Evolutionary conservation across 1,140 invertebrate species (phyloP).

Genomic region (Scaptomyza pallida): DNA sequence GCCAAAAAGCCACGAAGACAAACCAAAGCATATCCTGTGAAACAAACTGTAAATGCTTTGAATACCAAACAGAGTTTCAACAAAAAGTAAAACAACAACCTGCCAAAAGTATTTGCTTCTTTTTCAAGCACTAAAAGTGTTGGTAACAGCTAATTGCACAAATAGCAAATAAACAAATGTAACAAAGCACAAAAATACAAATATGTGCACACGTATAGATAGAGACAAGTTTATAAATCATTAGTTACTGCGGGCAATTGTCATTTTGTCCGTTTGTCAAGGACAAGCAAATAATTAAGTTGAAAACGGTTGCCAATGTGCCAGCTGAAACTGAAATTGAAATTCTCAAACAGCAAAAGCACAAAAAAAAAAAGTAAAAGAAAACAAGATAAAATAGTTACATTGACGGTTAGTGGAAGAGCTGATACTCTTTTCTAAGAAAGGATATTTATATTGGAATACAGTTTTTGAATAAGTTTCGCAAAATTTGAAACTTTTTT

Average conservation of each 20-base stretch:
- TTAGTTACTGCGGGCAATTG: slow-evolving; percentile 64
- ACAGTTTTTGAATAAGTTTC: not conserved
- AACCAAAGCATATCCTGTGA: slow-evolving; percentile 10
- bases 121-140: not conserved
- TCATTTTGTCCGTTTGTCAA: slow-evolving; percentile 33
- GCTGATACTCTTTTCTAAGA: not conserved
- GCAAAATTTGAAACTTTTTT: too few species aligned
- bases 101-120: slow-evolving; percentile 1
- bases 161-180: slow-evolving; percentile 13
- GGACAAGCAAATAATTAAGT: slow-evolving; percentile 74
- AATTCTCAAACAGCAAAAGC: slow-evolving; percentile 40
- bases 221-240: slow-evolving; percentile 38
- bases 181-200: not conserved
- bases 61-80: not conserved
- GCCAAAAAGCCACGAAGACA: not conserved
- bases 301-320: slow-evolving; percentile 59
- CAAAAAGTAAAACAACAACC: not conserved
- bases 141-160: slow-evolving; percentile 2
- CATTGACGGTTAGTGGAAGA: not conserved
- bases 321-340: slow-evolving; percentile 47
- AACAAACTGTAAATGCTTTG: slow-evolving; percentile 5
- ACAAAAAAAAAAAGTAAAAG: slow-evolving; percentile 12
- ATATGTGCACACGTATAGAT: slow-evolving; percentile 7
- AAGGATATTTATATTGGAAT: not conserved
- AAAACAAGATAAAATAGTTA: not conserved